Evolutionary conservation across 2,797 vertebrate species (phyloP).

Genomic region (Melanotaenia pygmaea): DNA sequence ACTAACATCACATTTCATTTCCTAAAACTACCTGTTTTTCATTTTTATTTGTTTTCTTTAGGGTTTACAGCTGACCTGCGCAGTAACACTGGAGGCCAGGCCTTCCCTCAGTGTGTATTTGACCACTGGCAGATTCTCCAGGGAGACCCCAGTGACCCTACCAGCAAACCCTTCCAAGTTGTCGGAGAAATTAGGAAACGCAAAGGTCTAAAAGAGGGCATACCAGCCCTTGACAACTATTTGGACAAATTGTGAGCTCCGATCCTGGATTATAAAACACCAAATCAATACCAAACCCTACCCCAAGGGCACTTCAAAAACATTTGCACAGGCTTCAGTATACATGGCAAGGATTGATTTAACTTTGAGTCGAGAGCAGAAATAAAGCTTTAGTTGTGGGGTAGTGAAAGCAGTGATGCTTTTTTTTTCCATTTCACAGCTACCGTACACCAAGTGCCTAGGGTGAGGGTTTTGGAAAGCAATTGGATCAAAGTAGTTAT

Average conservation of each 20-base stretch:
- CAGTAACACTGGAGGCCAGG: conserved; percentile 94
- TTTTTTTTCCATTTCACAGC: conserved; percentile 68
- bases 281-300: conserved; percentile 72
- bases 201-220: conserved; percentile 94
- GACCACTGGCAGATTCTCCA: conserved; percentile 97
- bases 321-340: conserved; percentile 71
- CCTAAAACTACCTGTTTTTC: not conserved
- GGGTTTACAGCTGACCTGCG: conserved; percentile 95
- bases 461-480: conserved; percentile 65
- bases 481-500: conserved; percentile 69
- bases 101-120: conserved; percentile 95
- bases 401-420: conserved; percentile 52
- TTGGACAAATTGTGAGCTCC: conserved; percentile 91
- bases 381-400: conserved; percentile 55
- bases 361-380: conserved; percentile 57
- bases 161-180: conserved; percentile 82
- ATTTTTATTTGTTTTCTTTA: conserved; percentile 50
- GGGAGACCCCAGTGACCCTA: conserved; percentile 87
- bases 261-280: conserved; percentile 52
- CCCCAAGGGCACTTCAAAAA: conserved; percentile 72
- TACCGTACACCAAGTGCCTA: conserved; percentile 79
- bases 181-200: conserved; percentile 91
- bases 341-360: conserved; percentile 65
- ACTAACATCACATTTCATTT: not conserved
- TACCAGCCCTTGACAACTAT: conserved; percentile 93